A percentile compares a stretch with the other conserved stretches of the same genome.
Conservation (phyloP, 2,888 invertebrate genomes). For the Caenorhabditis becei region DNA sequence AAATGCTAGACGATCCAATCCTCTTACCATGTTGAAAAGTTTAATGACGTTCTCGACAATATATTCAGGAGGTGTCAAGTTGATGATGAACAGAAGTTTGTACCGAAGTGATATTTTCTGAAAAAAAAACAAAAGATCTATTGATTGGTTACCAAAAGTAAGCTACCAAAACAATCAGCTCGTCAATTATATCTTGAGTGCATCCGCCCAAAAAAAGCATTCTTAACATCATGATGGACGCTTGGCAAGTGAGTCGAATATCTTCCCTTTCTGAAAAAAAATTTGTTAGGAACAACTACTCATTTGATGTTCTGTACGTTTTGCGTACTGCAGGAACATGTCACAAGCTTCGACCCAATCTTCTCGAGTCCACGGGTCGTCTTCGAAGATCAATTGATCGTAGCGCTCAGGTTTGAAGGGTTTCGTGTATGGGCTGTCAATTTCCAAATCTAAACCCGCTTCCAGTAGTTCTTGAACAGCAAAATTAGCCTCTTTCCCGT, state of each 20-base stretch:
- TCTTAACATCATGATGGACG: slow-evolving; percentile 19
- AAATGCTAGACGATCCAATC: slow-evolving; percentile 60
- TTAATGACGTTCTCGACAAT: slow-evolving; percentile 38
- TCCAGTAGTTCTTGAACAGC: slow-evolving; percentile 10
- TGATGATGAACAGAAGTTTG: slow-evolving; percentile 52
- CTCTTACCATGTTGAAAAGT: slow-evolving; percentile 36
- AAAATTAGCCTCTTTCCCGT: slow-evolving; percentile 38
- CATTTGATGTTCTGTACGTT: not conserved
- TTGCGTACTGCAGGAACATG: slow-evolving; percentile 14
- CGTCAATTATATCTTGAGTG: slow-evolving; percentile 36
- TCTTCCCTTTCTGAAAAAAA: slow-evolving; percentile 7
- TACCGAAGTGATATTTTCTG: slow-evolving; percentile 41
- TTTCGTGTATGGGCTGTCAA: not conserved
- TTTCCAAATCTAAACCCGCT: slow-evolving; percentile 19
- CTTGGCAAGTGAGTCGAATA: slow-evolving; percentile 18
- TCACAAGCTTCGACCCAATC: slow-evolving; percentile 48
- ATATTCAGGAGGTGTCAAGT: slow-evolving; percentile 36
- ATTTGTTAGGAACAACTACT: not conserved
- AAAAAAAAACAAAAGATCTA: too few species aligned
- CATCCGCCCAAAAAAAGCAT: slow-evolving; percentile 38
- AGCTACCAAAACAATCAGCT: slow-evolving; percentile 29
- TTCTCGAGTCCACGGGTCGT: slow-evolving; percentile 29
- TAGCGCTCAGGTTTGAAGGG: slow-evolving; percentile 9
- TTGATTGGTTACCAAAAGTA: too few species aligned
- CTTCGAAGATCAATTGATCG: slow-evolving; percentile 15